phyloP scores from a whole-genome alignment of 2,113 vertebrate species.

The Eptesicus fuscus region DNA sequence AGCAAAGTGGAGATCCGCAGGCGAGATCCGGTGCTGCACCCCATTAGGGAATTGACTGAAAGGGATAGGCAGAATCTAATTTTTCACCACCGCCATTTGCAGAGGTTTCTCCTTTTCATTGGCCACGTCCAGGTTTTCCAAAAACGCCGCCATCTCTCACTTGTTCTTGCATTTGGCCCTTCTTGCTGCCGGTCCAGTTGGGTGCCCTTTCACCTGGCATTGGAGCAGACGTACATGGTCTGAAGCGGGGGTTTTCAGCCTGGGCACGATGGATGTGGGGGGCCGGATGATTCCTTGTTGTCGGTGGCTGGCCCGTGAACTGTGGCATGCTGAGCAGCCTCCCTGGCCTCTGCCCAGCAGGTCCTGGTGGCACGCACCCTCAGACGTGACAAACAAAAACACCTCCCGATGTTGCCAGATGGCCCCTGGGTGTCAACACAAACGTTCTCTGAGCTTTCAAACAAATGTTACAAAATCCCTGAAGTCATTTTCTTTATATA shows the following conservation, averaged over 20 bases:
- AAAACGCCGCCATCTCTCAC: not conserved
- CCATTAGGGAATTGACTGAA: not conserved
- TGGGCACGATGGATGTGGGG: not conserved
- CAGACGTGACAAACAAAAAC: not conserved
- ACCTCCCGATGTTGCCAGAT: not conserved
- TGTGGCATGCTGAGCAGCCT: too few species aligned
- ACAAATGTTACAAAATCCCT: not conserved
- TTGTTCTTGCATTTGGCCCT: not conserved
- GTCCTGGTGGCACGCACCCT: not conserved
- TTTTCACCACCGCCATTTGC: not conserved
- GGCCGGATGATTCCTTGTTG: not conserved
- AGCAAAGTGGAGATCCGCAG: not conserved
- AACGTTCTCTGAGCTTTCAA: constrained; percentile 14
- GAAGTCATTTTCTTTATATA: not conserved
- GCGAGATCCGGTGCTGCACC: not conserved
- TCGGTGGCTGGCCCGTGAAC: not conserved
- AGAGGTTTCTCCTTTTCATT: not conserved
- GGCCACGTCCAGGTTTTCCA: not conserved
- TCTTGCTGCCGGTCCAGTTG: not conserved
- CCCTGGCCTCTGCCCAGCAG: not conserved
- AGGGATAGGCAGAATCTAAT: not conserved
- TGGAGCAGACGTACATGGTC: not conserved
- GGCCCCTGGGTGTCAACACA: not conserved
- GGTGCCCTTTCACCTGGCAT: not conserved
- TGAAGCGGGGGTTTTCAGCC: not conserved